These are phyloP conservation scores for Aphodius granarius DNA, from an alignment of 2,888 invertebrate genomes.

Conservation along the genomic window DNA sequence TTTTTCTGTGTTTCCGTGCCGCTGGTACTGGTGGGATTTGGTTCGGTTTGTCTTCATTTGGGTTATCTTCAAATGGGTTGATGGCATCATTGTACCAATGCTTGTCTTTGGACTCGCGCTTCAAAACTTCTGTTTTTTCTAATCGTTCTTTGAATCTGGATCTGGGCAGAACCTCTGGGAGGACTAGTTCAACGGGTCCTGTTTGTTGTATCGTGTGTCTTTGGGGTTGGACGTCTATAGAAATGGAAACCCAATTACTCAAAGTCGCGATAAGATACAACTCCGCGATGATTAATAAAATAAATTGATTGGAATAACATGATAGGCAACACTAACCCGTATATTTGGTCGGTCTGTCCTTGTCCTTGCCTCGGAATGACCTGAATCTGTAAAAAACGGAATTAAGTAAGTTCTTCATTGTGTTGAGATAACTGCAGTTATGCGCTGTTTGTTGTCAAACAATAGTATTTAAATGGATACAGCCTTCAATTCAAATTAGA, in stretches of 20 bases:
- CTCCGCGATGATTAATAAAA: neutral
- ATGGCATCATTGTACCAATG: slow-evolving; percentile 31
- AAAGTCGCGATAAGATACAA: neutral
- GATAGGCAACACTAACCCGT: slow-evolving; percentile 16
- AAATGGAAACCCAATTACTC: neutral
- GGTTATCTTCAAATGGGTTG: slow-evolving; percentile 15
- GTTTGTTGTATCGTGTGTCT: neutral
- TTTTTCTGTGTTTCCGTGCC: slow-evolving; percentile 18
- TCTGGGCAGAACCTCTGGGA: slow-evolving; percentile 27
- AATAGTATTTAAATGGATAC: slow-evolving; percentile 24
- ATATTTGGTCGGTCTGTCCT: slow-evolving; percentile 25
- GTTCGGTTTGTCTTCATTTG: neutral
- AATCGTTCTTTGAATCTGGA: slow-evolving; percentile 32
- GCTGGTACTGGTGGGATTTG: slow-evolving; percentile 18
- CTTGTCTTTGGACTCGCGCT: slow-evolving; percentile 25
- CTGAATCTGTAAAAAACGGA: slow-evolving; percentile 26
- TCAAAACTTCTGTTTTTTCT: slow-evolving; percentile 16
- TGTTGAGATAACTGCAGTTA: neutral
- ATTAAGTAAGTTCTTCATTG: neutral
- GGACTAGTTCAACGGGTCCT: neutral
- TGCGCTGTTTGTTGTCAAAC: slow-evolving; percentile 19
- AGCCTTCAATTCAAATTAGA: slow-evolving; percentile 24
- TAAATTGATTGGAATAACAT: neutral
- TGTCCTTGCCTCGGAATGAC: slow-evolving; percentile 29
- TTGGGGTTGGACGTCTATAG: slow-evolving; percentile 7